Evolutionary conservation across 2,888 invertebrate genomes (phyloP).

Genomic region (Sphaeridia pumilis): DNA sequence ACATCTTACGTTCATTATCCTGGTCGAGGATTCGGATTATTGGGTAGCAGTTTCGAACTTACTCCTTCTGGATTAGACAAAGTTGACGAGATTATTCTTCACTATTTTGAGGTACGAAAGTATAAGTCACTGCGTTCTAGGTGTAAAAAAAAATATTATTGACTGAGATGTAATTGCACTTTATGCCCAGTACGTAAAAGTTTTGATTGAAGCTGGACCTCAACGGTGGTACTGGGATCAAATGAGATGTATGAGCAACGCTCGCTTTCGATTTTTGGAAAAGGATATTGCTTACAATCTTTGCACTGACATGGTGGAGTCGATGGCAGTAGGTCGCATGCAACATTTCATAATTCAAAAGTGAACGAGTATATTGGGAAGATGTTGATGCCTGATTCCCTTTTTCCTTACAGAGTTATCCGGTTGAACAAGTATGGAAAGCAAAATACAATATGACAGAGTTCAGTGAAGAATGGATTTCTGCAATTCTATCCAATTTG

Average conservation of each 20-base stretch:
- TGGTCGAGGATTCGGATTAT: constrained; percentile 80
- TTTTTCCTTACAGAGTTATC: constrained; percentile 43
- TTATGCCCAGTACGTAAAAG: constrained; percentile 60
- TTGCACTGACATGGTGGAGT: constrained; percentile 54
- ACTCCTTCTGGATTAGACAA: constrained; percentile 82
- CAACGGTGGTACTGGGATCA: constrained; percentile 87
- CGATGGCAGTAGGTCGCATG: constrained; percentile 48
- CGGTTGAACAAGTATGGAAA: constrained; percentile 69
- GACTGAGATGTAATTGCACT: neutral
- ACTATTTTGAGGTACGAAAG: constrained; percentile 58
- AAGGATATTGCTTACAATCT: constrained; percentile 59
- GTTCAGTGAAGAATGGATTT: neutral
- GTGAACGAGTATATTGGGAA: neutral
- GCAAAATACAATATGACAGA: constrained; percentile 55
- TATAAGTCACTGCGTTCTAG: neutral
- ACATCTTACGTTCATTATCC: constrained; percentile 12
- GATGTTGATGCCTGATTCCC: neutral
- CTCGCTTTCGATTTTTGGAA: constrained; percentile 78
- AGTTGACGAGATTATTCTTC: constrained; percentile 70
- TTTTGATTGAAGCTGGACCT: constrained; percentile 62
- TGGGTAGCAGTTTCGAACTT: constrained; percentile 70
- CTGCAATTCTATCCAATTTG: neutral
- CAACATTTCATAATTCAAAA: no score
- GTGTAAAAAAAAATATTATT: no score
- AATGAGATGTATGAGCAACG: constrained; percentile 60